These are phyloP conservation scores for Nematostella vectensis DNA, from an alignment of 92 coral and sea anemone species.

Conservation along the genomic window DNA sequence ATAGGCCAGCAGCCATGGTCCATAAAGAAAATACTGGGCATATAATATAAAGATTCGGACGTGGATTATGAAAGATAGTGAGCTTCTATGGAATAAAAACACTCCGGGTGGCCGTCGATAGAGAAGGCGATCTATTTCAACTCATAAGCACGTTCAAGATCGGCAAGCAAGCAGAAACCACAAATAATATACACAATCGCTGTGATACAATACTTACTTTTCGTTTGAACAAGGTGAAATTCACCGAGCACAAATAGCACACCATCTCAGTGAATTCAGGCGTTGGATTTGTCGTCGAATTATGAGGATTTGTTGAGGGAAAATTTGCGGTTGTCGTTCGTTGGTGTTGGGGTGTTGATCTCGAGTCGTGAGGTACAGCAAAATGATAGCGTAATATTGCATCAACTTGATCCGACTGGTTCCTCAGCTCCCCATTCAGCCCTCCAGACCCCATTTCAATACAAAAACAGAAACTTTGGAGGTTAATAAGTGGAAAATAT, in stretches of 20 bases:
- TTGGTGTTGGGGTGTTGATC: constrained; percentile 12
- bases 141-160: too few species aligned
- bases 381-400: constrained; percentile 50
- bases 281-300: constrained; percentile 11
- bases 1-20: too few species aligned
- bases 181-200: not conserved
- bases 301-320: constrained; percentile 9
- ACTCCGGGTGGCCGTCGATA: too few species aligned
- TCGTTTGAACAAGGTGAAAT: constrained; percentile 57
- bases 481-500: too few species aligned
- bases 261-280: constrained; percentile 51
- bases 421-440: constrained; percentile 67
- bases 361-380: constrained; percentile 26
- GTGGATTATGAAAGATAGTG: too few species aligned
- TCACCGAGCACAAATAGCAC: constrained; percentile 62
- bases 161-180: not conserved
- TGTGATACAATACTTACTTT: constrained; percentile 44
- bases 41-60: too few species aligned
- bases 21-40: too few species aligned
- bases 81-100: too few species aligned
- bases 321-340: constrained; percentile 4
- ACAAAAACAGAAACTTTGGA: constrained; percentile 2
- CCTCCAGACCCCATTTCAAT: constrained; percentile 94
- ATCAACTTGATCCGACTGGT: constrained; percentile 59
- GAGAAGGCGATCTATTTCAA: too few species aligned